Conservation (phyloP, 2,888 invertebrate genomes). For the Bombyx huttoni region DNA sequence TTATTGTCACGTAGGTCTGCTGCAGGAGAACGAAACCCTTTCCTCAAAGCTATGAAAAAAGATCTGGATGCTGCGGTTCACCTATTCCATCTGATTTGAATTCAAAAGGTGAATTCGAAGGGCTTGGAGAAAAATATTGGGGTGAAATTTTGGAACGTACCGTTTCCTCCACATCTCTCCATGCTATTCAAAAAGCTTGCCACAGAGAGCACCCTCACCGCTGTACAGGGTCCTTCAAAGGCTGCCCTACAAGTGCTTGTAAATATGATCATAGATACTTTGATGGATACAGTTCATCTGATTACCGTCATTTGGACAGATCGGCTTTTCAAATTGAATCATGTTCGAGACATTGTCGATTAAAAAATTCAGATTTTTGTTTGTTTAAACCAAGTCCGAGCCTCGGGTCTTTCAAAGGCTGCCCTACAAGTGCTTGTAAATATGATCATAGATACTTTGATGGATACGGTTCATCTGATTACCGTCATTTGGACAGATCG, state of each 20-base stretch:
- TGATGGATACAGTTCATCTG: conserved; percentile 52
- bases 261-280: conserved; percentile 60
- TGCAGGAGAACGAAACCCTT: conserved; percentile 53
- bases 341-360: conserved; percentile 58
- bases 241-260: conserved; percentile 47
- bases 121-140: conserved; percentile 80
- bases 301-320: conserved; percentile 57
- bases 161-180: conserved; percentile 81
- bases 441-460: conserved; percentile 60
- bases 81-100: conserved; percentile 60
- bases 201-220: conserved; percentile 47
- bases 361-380: conserved; percentile 63
- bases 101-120: conserved; percentile 75
- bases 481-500: conserved; percentile 55
- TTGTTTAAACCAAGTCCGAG: conserved; percentile 54
- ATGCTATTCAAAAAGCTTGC: conserved; percentile 75
- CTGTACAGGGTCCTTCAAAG: conserved; percentile 63
- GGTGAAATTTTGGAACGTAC: conserved; percentile 85
- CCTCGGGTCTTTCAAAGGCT: too few species aligned
- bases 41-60: conserved; percentile 48
- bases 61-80: conserved; percentile 62
- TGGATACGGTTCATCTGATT: conserved; percentile 51
- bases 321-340: conserved; percentile 64
- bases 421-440: conserved; percentile 48
- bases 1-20: conserved; percentile 35